These are phyloP conservation scores for Eristalis tenax DNA, from an alignment of 2,888 invertebrate genomes.

Conservation along the genomic window DNA sequence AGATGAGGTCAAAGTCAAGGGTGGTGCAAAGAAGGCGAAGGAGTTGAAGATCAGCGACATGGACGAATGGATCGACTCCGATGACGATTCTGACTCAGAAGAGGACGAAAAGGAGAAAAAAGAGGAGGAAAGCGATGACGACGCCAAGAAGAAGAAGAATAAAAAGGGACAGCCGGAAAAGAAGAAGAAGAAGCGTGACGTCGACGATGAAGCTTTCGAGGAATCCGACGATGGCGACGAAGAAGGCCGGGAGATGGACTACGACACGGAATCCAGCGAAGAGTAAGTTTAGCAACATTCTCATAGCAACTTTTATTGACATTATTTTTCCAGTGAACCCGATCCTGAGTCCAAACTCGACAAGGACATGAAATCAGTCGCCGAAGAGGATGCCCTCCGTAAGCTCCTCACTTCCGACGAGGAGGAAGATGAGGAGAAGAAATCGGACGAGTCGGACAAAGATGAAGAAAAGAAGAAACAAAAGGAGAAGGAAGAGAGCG, in stretches of 20 bases:
- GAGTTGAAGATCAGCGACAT: conserved; percentile 95
- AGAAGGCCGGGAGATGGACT: conserved; percentile 96
- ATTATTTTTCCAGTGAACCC: conserved; percentile 82
- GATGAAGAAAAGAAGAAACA: conserved; percentile 89
- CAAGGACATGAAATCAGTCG: conserved; percentile 93
- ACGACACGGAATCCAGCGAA: conserved; percentile 93
- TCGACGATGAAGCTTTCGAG: conserved; percentile 94
- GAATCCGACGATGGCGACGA: conserved; percentile 99
- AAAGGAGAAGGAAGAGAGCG: conserved; percentile 82
- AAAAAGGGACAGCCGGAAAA: conserved; percentile 83
- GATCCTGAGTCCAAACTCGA: conserved; percentile 89
- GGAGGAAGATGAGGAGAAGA: conserved; percentile 91
- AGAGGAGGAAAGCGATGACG: conserved; percentile 83
- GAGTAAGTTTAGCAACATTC: conserved; percentile 81
- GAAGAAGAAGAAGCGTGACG: conserved; percentile 90
- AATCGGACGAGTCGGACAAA: conserved; percentile 88
- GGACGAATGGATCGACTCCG: conserved; percentile 95
- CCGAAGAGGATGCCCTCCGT: conserved; percentile 92
- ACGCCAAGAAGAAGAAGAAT: conserved; percentile 85
- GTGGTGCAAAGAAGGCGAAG: conserved; percentile 80
- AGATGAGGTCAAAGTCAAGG: conserved; percentile 85
- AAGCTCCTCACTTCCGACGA: conserved; percentile 94
- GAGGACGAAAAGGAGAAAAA: conserved; percentile 86
- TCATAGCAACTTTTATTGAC: not conserved
- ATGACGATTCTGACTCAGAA: conserved; percentile 89